These are phyloP conservation scores for Panthera uncia DNA, from an alignment of 2,113 vertebrate genomes.

Conservation along the genomic window DNA sequence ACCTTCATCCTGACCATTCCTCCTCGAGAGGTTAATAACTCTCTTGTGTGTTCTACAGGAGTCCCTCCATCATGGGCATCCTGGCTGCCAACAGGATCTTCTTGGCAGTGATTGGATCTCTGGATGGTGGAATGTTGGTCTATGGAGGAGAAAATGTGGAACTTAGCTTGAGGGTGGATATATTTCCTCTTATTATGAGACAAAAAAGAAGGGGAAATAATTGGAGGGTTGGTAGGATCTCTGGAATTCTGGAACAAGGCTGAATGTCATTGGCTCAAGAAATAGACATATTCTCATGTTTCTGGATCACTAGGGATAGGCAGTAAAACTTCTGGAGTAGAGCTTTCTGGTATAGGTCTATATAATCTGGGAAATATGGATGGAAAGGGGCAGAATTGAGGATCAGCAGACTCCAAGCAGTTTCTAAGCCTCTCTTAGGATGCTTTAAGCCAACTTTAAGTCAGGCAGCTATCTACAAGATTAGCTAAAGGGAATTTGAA, in stretches of 20 bases:
- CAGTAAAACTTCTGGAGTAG: neutral
- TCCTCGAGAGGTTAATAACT: neutral
- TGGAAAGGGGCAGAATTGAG: neutral
- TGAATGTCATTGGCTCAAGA: neutral
- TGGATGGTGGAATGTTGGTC: conserved; percentile 87
- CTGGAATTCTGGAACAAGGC: neutral
- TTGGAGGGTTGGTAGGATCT: neutral
- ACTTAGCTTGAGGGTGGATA: conserved; percentile 86
- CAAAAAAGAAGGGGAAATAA: neutral
- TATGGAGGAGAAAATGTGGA: conserved; percentile 90
- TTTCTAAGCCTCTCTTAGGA: neutral
- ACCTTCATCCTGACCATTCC: no score
- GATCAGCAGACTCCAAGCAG: neutral
- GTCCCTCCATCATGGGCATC: conserved; percentile 87
- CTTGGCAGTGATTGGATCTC: conserved; percentile 86
- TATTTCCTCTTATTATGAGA: neutral
- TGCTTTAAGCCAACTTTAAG: neutral
- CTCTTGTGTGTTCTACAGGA: conserved; percentile 74
- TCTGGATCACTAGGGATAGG: neutral
- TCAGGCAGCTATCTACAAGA: neutral
- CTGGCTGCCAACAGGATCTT: conserved; percentile 86
- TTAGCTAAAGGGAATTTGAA: neutral
- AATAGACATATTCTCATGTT: neutral
- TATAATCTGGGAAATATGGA: neutral
- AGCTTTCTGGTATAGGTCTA: neutral